Base-by-base conservation (phyloP, 2,797 vertebrate species). In the Staurois parvus region DNA sequence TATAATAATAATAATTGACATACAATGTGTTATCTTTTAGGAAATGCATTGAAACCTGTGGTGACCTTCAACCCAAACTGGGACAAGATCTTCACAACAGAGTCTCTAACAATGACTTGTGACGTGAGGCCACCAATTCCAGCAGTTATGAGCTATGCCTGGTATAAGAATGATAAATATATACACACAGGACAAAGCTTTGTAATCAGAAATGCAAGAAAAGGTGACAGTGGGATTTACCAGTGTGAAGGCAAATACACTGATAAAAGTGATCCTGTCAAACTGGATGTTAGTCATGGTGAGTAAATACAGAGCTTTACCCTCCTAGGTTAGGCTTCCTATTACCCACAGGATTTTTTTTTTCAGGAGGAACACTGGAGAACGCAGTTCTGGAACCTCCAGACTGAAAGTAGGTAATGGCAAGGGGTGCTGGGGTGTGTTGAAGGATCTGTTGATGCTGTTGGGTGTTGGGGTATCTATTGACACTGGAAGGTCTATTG, bases 41-140 rank as follows among this genome's bases (percentile, higher is more conserved):
- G 24, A 52, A 13, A 24, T 13, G 19, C 52, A 10, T 29, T 56
- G 40, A 81, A 9, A 26, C 79, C 79, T 37, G 29, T 30, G 24
- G 67, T 81, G 17, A 67, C 37, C 17, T 79, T 79, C 64, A 42
- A 59, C 3, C 62, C 77, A 68, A 79, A 79, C 64, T 66, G 62
- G 32, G n/a, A 28, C 26, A 80, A 80, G 67, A 48, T 80, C 8
- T 80, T 80, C 17, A 52, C 21, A 3, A 3, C 24, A 12, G 78
- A 80, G 11, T 30, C 66, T 48, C 9, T 80, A 80, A 70, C 11
- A 3, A 66, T 79, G 11, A 42, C 30, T 6, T 79, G 77, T 56
- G 30, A 69, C 52, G 19, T 80, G 28, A 59, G 56, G 56, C 19
- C 30, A 3, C 12, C 42, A 24, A 26, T 15, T 29, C 29, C 66